These are phyloP conservation scores for Neogale vison DNA, from an alignment of 2,113 vertebrate genomes.

Conservation along the genomic window DNA sequence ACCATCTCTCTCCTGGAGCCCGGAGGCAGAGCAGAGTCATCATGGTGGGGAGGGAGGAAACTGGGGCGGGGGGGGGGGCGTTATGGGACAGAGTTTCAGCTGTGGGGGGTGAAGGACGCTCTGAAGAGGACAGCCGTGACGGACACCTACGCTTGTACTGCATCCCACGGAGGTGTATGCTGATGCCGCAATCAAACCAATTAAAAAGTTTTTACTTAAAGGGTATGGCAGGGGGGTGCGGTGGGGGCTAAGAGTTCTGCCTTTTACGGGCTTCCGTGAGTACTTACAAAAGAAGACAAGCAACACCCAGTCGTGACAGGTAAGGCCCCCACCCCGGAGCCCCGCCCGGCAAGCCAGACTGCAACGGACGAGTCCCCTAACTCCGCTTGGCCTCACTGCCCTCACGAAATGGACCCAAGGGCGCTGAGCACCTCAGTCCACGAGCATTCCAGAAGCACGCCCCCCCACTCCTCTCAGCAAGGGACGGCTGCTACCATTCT, in stretches of 20 bases:
- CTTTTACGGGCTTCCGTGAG: neutral
- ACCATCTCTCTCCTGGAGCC: neutral
- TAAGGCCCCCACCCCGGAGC: neutral
- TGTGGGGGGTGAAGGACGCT: neutral
- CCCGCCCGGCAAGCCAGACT: rapidly evolving
- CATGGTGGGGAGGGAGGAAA: neutral
- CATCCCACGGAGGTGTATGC: rapidly evolving
- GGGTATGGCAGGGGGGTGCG: rapidly evolving
- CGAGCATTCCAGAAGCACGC: too few species aligned
- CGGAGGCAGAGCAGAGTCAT: rapidly evolving
- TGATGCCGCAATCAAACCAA: neutral
- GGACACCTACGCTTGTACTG: rapidly evolving
- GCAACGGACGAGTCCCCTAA: neutral
- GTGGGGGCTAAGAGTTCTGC: neutral
- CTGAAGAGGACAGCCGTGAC: rapidly evolving
- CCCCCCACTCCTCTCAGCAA: neutral
- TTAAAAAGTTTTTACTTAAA: neutral
- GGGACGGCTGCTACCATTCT: rapidly evolving
- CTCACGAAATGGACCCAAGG: neutral
- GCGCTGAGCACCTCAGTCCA: rapidly evolving
- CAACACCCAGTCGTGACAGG: neutral
- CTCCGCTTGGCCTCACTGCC: neutral
- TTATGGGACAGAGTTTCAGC: too few species aligned
- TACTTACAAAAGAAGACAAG: neutral
- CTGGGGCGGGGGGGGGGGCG: rapidly evolving